Base-by-base conservation (phyloP, 2,797 vertebrate genomes). In the Bradypus variegatus region DNA sequence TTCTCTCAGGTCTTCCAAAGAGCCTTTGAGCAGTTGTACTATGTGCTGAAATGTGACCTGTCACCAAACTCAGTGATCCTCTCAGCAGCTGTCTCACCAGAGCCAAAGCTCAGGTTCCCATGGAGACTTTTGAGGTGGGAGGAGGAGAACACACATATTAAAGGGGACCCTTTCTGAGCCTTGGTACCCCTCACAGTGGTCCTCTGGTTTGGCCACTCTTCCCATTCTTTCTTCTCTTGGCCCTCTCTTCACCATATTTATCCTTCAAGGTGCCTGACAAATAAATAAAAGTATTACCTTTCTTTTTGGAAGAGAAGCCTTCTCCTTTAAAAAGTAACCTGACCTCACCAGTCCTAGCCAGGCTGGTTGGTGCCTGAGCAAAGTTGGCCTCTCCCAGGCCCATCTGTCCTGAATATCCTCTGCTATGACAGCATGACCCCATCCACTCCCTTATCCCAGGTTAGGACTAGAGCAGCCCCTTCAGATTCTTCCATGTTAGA, bases 321-420 rank as follows among this genome's bases (percentile, higher is more conserved):
- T 70, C 81, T 53, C 80, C 81, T 95, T 94, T 92, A 94, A 90
- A 94, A 95, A 92, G 91, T 70, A 96, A 94, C 88, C 81, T 93
- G 91, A 94, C 62, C 69, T 92, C 89, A 90, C 81, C 86, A 84
- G 65, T 29, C 64, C 83, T 19, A 4, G 62, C 81, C 88, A 93
- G 83, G 72, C 53, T 86, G 53, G 10, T 27, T 67, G 77, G 72
- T 91, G 83, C 70, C 84, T 70, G 29, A 85, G 75, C 14, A 41
- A 80, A 75, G 81, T 21, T 91, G 73, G 45, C 92, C 23, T 70
- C 58, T 53, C 65, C 33, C 11, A 4, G 55, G 70, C 41, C 75
- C 50, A 10, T 82, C 67, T 58, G 41, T 92, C 83, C 79, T 87
- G 55, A 91, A 53, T 3, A 41, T 45, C 88, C 76, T 58, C 73